phyloP scores from a whole-genome alignment of 2,797 vertebrate species.

The Galaxias olidus region DNA sequence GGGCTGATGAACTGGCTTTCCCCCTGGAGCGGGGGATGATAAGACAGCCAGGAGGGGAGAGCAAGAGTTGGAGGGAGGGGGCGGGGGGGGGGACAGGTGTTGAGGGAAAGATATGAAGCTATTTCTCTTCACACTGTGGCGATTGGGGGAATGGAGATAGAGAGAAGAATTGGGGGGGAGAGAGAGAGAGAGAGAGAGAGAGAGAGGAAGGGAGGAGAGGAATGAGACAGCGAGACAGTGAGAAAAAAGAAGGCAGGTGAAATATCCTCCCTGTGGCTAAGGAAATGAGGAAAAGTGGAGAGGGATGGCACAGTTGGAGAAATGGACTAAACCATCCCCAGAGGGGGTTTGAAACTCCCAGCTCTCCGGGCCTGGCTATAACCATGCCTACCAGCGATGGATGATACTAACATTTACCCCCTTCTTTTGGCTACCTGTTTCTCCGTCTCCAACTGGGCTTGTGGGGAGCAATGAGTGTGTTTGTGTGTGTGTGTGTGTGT shows the following conservation, averaged over 20 bases:
- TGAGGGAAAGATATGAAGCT: constrained; percentile 65
- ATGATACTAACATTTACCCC: constrained; percentile 64
- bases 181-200: constrained; percentile 19
- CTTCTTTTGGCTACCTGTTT: constrained; percentile 37
- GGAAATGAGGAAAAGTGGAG: constrained; percentile 65
- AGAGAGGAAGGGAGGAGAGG: no score
- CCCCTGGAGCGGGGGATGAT: constrained; percentile 57
- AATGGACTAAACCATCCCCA: constrained; percentile 68
- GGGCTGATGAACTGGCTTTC: constrained; percentile 51
- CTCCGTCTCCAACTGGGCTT: constrained; percentile 43
- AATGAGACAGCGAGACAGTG: not conserved
- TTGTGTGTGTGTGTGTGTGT: constrained; percentile 26
- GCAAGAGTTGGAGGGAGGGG: no score
- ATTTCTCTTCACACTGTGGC: constrained; percentile 39
- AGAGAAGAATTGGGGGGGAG: constrained; percentile 29
- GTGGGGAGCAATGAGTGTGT: constrained; percentile 16
- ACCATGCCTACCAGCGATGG: constrained; percentile 66
- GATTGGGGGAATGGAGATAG: constrained; percentile 26
- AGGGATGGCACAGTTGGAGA: constrained; percentile 55
- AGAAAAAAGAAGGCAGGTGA: constrained; percentile 58
- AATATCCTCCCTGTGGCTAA: constrained; percentile 68
- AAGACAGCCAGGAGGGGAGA: constrained; percentile 27
- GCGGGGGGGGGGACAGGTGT: constrained; percentile 54
- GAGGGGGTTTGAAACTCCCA: constrained; percentile 46
- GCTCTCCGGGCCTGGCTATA: constrained; percentile 48